Conservation (phyloP, 2,113 vertebrate species). For the Antechinus stuartii region DNA sequence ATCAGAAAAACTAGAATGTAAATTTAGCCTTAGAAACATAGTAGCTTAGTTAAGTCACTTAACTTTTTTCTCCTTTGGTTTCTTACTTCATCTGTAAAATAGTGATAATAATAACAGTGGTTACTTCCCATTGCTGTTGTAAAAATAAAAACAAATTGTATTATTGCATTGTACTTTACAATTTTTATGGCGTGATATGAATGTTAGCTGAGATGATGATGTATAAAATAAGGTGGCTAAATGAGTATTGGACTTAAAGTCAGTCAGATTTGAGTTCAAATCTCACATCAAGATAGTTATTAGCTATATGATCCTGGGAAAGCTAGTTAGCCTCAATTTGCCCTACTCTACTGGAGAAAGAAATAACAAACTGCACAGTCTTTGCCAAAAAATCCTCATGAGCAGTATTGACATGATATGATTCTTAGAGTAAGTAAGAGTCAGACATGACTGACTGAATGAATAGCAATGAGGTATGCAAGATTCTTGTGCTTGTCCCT, state of each 20-base stretch:
- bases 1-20: neutral
- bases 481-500: neutral
- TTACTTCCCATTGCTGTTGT: neutral
- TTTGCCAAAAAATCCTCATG: neutral
- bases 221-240: neutral
- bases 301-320: neutral
- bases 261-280: neutral
- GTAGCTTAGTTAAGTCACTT: neutral
- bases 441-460: neutral
- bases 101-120: neutral
- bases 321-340: neutral
- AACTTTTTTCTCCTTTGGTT: neutral
- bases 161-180: neutral
- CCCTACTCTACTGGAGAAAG: neutral
- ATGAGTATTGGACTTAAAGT: neutral
- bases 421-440: no score
- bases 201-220: neutral
- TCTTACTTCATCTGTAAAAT: neutral
- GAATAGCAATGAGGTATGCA: neutral
- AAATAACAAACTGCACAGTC: neutral
- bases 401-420: no score
- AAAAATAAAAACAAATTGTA: neutral
- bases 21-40: neutral
- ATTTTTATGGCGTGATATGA: neutral
- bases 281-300: neutral